These are phyloP conservation scores for Notocelia uddmanniana DNA, from an alignment of 2,888 invertebrate genomes.

Conservation along the genomic window DNA sequence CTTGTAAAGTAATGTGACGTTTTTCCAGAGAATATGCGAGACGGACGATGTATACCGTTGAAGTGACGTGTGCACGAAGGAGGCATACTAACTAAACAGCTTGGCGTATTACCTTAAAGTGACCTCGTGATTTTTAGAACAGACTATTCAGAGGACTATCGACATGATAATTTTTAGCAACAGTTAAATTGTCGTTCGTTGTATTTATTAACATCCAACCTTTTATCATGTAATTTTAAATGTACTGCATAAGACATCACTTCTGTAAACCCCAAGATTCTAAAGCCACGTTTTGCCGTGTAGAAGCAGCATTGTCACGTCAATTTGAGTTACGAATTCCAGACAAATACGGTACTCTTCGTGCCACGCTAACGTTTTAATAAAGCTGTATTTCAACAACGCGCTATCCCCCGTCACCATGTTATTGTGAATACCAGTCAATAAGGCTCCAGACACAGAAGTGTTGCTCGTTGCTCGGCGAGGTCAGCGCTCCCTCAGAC, in stretches of 20 bases:
- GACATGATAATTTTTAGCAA: background rate
- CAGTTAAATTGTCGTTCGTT: background rate
- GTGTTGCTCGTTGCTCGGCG: slow-evolving; percentile 41
- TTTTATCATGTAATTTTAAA: background rate
- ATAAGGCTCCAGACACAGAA: slow-evolving; percentile 43
- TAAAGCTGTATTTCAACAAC: slow-evolving; percentile 17
- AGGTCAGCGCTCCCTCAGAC: slow-evolving; percentile 73
- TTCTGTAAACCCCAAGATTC: background rate
- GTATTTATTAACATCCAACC: background rate
- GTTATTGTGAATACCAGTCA: slow-evolving; percentile 37
- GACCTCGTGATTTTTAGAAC: background rate
- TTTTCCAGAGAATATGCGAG: slow-evolving; percentile 33
- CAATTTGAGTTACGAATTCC: background rate
- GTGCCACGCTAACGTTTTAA: background rate
- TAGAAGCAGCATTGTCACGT: background rate
- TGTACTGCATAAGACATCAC: too few relatives aligned
- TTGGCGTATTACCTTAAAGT: background rate
- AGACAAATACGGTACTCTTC: background rate
- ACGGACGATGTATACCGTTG: slow-evolving; percentile 4
- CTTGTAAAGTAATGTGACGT: slow-evolving; percentile 20
- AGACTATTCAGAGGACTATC: background rate
- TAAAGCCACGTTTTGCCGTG: background rate
- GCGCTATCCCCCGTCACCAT: slow-evolving; percentile 7
- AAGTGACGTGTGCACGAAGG: background rate
- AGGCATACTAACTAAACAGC: slow-evolving; percentile 5